Evolutionary conservation across 2,113 vertebrate genomes (phyloP).

Genomic region (Megaceryle torquata): DNA sequence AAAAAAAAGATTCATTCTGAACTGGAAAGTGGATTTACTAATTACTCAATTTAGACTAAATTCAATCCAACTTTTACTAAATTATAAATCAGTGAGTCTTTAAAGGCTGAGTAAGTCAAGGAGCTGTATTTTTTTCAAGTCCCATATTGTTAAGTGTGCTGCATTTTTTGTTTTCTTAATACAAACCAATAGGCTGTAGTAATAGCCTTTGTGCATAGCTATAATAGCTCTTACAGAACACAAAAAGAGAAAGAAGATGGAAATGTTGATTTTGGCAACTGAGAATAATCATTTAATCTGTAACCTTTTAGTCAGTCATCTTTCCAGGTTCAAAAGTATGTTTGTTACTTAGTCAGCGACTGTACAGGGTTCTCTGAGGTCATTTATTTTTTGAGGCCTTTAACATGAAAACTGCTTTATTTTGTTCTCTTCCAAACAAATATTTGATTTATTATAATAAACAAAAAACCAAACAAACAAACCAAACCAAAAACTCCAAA

Average conservation of each 20-base stretch:
- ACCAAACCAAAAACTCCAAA: no score
- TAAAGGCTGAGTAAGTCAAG: constrained; percentile 1
- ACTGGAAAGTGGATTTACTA: neutral
- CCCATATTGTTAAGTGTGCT: neutral
- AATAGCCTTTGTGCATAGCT: constrained; percentile 22
- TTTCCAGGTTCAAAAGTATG: neutral
- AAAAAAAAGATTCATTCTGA: neutral
- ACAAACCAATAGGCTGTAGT: neutral
- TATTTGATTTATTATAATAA: neutral
- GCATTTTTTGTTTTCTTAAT: constrained; percentile 14
- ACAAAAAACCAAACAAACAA: neutral
- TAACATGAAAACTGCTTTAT: neutral
- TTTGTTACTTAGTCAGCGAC: neutral
- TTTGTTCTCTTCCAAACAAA: neutral
- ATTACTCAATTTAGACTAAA: neutral
- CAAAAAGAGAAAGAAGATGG: constrained; percentile 5
- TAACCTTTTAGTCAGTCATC: neutral
- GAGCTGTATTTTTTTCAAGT: neutral
- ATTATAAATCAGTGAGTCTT: neutral
- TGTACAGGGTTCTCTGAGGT: neutral
- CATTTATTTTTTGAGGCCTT: neutral
- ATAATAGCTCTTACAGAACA: constrained; percentile 1
- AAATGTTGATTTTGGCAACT: constrained; percentile 39
- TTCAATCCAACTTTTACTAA: neutral
- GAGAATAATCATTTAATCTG: neutral